These are phyloP conservation scores for Torymus tubicola DNA, from an alignment of 2,888 invertebrate species.

Conservation along the genomic window DNA sequence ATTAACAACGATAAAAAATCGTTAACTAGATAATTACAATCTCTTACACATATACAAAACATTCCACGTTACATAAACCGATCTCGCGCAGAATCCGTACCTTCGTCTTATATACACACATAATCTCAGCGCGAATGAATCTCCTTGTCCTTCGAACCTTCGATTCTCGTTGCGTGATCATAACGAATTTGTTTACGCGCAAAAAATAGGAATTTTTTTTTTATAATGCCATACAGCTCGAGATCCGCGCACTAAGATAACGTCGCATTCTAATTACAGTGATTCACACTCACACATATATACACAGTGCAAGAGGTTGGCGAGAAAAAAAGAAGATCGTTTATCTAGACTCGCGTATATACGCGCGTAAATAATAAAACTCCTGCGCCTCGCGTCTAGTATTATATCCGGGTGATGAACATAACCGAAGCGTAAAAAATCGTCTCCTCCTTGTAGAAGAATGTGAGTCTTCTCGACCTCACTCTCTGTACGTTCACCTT, in stretches of 20 bases:
- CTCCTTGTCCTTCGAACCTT: not conserved
- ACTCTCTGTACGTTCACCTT: too few species aligned
- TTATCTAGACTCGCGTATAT: slow-evolving; percentile 27
- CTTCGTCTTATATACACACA: too few species aligned
- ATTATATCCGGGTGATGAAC: too few species aligned
- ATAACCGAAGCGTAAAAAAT: too few species aligned
- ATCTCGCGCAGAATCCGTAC: too few species aligned
- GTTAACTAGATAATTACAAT: not conserved
- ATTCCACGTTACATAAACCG: too few species aligned
- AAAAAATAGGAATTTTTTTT: not conserved
- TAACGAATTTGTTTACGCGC: slow-evolving; percentile 36
- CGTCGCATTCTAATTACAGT: slow-evolving; percentile 26
- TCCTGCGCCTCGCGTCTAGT: not conserved
- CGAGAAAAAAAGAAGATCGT: slow-evolving; percentile 30
- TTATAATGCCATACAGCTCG: not conserved
- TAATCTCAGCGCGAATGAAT: not conserved
- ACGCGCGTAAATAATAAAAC: slow-evolving; percentile 20
- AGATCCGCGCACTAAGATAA: not conserved
- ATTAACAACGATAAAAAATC: not conserved
- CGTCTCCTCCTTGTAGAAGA: too few species aligned
- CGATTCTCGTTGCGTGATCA: not conserved
- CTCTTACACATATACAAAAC: too few species aligned
- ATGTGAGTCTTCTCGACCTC: too few species aligned
- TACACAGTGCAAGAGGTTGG: not conserved
- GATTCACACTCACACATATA: not conserved